These are phyloP conservation scores for Leptobrachium ailaonicum DNA, from an alignment of 2,113 vertebrate genomes.

Conservation along the genomic window DNA sequence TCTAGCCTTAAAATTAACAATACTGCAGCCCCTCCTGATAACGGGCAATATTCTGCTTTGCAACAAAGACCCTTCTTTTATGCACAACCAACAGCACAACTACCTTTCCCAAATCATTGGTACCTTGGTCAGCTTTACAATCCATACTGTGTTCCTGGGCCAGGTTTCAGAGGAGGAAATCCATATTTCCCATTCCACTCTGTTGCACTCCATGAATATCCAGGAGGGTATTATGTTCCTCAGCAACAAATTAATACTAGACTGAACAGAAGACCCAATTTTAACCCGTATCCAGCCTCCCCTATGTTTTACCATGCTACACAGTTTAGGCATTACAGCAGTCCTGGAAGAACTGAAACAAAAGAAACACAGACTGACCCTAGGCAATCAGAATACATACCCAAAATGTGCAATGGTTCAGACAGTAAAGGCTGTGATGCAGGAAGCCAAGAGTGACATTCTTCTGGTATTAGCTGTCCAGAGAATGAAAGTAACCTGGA, in stretches of 20 bases:
- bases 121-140: constrained; percentile 54
- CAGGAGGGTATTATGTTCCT: constrained; percentile 57
- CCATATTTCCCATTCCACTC: constrained; percentile 57
- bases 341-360: constrained; percentile 56
- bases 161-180: constrained; percentile 64
- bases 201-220: constrained; percentile 52
- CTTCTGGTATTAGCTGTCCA: constrained; percentile 54
- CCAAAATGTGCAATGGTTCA: constrained; percentile 41
- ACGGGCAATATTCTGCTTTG: constrained; percentile 55
- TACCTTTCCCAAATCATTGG: constrained; percentile 61
- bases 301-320: constrained; percentile 60
- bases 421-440: constrained; percentile 53
- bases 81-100: constrained; percentile 57
- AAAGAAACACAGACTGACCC: constrained; percentile 64
- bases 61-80: constrained; percentile 62
- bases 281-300: constrained; percentile 59
- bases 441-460: constrained; percentile 50
- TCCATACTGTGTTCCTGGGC: constrained; percentile 53
- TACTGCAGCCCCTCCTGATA: constrained; percentile 52
- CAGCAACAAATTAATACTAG: constrained; percentile 56
- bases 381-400: constrained; percentile 57
- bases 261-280: constrained; percentile 57
- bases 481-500: constrained; percentile 55
- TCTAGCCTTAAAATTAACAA: constrained; percentile 55
- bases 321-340: constrained; percentile 53